Evolutionary conservation across 2,888 invertebrate genomes (phyloP).

Genomic region (Trichogramma dendrolimi): DNA sequence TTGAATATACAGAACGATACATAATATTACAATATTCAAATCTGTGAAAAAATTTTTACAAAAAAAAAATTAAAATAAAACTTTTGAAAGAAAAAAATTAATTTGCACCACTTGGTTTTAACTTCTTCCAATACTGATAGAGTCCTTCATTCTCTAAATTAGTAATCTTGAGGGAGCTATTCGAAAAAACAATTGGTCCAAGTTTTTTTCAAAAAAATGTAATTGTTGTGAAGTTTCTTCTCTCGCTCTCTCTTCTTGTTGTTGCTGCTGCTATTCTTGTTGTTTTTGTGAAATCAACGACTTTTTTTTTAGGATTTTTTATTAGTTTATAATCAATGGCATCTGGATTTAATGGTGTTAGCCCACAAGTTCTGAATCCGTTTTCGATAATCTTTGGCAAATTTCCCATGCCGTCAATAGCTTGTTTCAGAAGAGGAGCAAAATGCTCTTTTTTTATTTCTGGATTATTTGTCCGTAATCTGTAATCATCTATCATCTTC

Average conservation of each 20-base stretch:
- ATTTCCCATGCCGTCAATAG: slow-evolving; percentile 15
- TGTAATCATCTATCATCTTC: slow-evolving; percentile 13
- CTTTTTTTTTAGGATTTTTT: neutral
- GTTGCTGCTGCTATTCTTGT: neutral
- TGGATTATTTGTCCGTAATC: neutral
- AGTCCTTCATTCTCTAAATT: neutral
- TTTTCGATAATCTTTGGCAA: slow-evolving; percentile 13
- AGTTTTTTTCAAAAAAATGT: neutral
- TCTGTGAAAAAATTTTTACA: neutral
- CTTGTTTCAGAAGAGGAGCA: slow-evolving; percentile 17
- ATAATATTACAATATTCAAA: neutral
- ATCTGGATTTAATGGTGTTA: slow-evolving; percentile 1
- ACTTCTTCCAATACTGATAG: slow-evolving; percentile 2
- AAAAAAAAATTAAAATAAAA: neutral
- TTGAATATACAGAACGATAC: neutral
- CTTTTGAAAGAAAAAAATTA: neutral
- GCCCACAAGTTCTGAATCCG: slow-evolving; percentile 16
- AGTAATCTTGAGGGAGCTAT: neutral
- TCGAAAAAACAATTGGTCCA: neutral
- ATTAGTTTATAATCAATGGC: slow-evolving; percentile 1
- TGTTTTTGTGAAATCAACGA: neutral
- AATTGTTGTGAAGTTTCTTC: slow-evolving; percentile 1
- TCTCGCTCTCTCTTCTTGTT: neutral
- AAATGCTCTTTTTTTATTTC: slow-evolving; percentile 17
- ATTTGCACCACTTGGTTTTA: slow-evolving; percentile 1